These are phyloP conservation scores for Palythoa caribaeorum DNA, from an alignment of 92 coral and sea anemone species.

Conservation along the genomic window DNA sequence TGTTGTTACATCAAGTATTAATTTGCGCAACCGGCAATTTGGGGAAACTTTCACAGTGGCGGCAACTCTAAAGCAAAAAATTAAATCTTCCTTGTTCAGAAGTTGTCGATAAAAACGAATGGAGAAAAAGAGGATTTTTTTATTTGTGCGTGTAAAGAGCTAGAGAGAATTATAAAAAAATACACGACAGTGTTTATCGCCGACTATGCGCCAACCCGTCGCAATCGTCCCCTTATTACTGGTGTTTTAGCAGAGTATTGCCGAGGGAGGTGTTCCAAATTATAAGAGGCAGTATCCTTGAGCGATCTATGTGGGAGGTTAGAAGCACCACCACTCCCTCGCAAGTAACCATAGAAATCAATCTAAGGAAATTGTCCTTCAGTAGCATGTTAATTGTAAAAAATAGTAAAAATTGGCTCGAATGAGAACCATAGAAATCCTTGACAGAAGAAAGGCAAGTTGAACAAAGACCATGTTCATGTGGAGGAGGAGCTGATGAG, in stretches of 20 bases:
- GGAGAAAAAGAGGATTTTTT: conserved; percentile 11
- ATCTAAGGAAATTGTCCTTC: no score
- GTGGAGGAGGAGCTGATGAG: conserved; percentile 44
- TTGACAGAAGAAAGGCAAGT: conserved; percentile 45
- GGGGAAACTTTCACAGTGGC: conserved; percentile 17
- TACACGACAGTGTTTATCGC: conserved; percentile 7
- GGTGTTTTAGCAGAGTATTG: conserved; percentile 40
- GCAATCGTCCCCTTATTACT: conserved; percentile 41
- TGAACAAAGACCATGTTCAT: conserved; percentile 39
- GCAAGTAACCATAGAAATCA: conserved; percentile 21
- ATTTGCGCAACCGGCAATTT: neutral
- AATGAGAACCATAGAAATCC: neutral
- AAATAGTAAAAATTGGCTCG: no score
- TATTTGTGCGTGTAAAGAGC: conserved; percentile 3
- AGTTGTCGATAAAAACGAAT: conserved; percentile 10
- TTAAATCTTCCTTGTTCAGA: neutral
- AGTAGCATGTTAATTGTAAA: no score
- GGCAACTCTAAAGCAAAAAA: conserved; percentile 10
- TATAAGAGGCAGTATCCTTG: conserved; percentile 46
- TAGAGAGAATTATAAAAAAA: conserved; percentile 18
- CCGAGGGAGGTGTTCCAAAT: conserved; percentile 40
- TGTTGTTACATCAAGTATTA: conserved; percentile 18
- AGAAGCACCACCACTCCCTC: conserved; percentile 19
- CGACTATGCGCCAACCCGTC: conserved; percentile 15
- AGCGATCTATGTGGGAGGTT: conserved; percentile 43